These are phyloP conservation scores for Conus betulinus DNA, from an alignment of 1,140 invertebrate species.

Conservation along the genomic window DNA sequence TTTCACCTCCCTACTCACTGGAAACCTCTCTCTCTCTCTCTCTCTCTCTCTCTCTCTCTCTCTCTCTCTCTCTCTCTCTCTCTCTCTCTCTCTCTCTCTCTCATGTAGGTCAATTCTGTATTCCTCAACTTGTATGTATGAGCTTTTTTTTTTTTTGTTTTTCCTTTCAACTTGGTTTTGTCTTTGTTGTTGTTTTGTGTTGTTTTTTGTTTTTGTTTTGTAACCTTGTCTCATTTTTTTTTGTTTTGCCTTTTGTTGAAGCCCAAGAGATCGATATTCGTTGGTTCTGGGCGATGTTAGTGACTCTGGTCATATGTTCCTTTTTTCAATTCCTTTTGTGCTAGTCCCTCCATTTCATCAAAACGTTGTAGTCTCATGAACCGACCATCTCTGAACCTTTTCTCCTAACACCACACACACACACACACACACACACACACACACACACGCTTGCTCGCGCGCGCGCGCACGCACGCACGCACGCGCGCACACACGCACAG, in stretches of 20 bases:
- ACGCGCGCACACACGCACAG: not conserved
- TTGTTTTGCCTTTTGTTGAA: too few species aligned
- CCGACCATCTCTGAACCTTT: not conserved
- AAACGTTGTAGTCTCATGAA: not conserved
- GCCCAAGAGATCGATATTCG: too few species aligned
- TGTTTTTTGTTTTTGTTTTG: not conserved
- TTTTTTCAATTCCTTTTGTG: not conserved
- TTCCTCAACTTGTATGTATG: not conserved
- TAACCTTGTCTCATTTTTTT: too few species aligned
- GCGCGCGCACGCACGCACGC: not conserved
- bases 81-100: not conserved
- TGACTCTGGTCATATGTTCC: too few species aligned
- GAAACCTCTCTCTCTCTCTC: not conserved
- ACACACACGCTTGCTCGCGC: not conserved
- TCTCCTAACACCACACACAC: too few species aligned
- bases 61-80: not conserved
- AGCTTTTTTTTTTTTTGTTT: not conserved
- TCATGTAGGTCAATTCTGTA: not conserved
- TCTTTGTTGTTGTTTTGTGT: not conserved
- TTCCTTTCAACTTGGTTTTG: not conserved
- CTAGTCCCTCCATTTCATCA: not conserved
- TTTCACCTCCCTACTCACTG: too few species aligned
- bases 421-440: not conserved
- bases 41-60: not conserved
- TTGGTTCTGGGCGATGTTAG: too few species aligned